Base-by-base conservation (phyloP, 2,113 vertebrate species). In the Colossoma macropomum region DNA sequence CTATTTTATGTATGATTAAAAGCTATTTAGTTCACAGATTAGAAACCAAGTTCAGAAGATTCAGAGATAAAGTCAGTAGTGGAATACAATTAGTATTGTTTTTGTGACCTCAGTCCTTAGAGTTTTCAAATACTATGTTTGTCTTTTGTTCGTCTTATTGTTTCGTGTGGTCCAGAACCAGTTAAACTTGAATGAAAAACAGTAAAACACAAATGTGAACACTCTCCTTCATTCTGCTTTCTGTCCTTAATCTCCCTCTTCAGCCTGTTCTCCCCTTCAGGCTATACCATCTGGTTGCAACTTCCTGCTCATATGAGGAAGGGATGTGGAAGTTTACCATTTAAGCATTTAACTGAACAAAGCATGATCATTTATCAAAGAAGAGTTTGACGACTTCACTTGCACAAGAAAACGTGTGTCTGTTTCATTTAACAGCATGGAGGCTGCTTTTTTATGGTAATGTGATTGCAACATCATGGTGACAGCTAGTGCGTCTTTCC, bases 131-230 rank as follows among this genome's bases (percentile, higher is more conserved):
- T 28, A 62, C 1, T 70, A 27, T 66, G 81, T 81, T 69, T 83
- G 66, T 85, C 32, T 84, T 84, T 62, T 83, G 54, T 86, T 41
- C 82, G 48, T 62, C 34, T 70, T 66, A 70, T 59, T 75, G 75
- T 79, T 83, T 62, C 85, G 72, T 87, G 88, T 92, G 86, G 88
- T 89, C 89, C 73, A 91, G 87, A 66, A 90, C 88, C 87, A 85
- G 87, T 75, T 87, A 82, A 90, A 89, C 68, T 69, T 90, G 89
- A 92, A 92, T 88, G 89, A 90, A 90, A 89, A 63, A 85, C 78
- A 85, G 87, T 77, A 83, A 84, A 93, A 90, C 88, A 92, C 91
- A 92, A 88, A 62, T 32, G 23, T 81, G 34, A 69, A 54, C 77
- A 52, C 38, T 68, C 28, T 83, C 68, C 69, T 84, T 77, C 81